Evolutionary conservation across 2,113 vertebrate genomes (phyloP).

Genomic region (Mesembrinibis cayennensis): DNA sequence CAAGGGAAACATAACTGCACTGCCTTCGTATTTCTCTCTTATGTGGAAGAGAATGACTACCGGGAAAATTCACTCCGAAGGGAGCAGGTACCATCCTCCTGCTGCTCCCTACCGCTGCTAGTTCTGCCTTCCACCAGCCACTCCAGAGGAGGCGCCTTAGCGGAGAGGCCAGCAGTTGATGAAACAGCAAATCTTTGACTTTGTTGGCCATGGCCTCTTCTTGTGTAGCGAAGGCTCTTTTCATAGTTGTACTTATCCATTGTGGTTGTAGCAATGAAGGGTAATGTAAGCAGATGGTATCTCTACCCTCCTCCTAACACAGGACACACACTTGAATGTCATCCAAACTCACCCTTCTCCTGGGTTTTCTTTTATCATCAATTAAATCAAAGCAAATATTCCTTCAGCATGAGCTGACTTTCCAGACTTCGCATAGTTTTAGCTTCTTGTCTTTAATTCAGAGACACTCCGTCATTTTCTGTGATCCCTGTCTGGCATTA

Average conservation of each 20-base stretch:
- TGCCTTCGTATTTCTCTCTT: not conserved
- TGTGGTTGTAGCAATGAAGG: slow-evolving; percentile 33
- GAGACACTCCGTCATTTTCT: not conserved
- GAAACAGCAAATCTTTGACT: slow-evolving; percentile 26
- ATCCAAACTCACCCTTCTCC: slow-evolving; percentile 60
- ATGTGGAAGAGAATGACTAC: not conserved
- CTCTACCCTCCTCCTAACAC: slow-evolving; percentile 56
- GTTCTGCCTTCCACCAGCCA: not conserved
- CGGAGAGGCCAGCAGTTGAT: not conserved
- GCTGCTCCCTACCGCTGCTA: not conserved
- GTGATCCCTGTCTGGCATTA: not conserved
- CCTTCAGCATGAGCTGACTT: not conserved
- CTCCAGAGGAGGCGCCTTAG: not conserved
- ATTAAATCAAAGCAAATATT: slow-evolving; percentile 60
- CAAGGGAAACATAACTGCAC: not conserved
- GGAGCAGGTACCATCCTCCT: not conserved
- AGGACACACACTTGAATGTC: slow-evolving; percentile 65
- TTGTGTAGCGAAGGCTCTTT: slow-evolving; percentile 7
- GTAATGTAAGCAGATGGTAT: slow-evolving; percentile 60
- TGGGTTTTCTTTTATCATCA: slow-evolving; percentile 62
- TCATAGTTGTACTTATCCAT: not conserved
- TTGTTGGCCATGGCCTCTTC: not conserved
- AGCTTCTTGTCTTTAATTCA: slow-evolving; percentile 6
- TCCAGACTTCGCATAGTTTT: not conserved
- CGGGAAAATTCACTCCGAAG: not conserved